Evolutionary conservation across 2,113 vertebrate species (phyloP), one percentile per base, ranked within the genome.

Genomic region (Thinocorus orbignyianus): DNA sequence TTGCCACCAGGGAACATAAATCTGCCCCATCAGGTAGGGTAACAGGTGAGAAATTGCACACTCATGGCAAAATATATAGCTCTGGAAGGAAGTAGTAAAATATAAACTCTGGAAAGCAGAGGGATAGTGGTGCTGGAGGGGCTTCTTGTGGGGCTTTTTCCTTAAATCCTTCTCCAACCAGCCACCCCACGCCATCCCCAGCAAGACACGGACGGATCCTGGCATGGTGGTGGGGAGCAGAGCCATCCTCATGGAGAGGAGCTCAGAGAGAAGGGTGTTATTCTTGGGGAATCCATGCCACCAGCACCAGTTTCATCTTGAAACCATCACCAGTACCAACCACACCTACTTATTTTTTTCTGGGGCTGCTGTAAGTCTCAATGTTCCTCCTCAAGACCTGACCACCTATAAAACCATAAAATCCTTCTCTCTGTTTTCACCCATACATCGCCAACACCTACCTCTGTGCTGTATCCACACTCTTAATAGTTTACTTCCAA

Each of bases 81-180:
- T 88, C 41, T 72, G 60, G 51, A 35, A 79, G 39, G 54, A 73
- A 72, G 66, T 16, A 31, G 73, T 61, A 35, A 84, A 84, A 24
- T 13, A 41, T 10, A 13, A 71, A 54, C 57, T 16, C 58, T 35
- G 73, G 88, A 44, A 23, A 91, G 19, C 26, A 33, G 42, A 7
- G 42, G 37, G 58, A 10, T 37, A 23, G 33, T 20, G 44, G 23
- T 79, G 55, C 42, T 3, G 1, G 37, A 37, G 28, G 51, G 42
- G 18, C 9, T 26, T 46, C 19, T 62, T n/a, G 0, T 5, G 0
- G 14, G 52, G 13, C 13, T 4, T 9, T 3, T 26, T 57, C 22
- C 44, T 79, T 71, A 64, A 37, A 91, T 58, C 37, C 10, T 85
- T 11, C 26, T 65, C 65, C 65, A 71, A 19, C 25, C 4, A 1